These are phyloP conservation scores for Chrysogorgia sp. DNA, from an alignment of 92 coral and sea anemone species.

Conservation along the genomic window DNA sequence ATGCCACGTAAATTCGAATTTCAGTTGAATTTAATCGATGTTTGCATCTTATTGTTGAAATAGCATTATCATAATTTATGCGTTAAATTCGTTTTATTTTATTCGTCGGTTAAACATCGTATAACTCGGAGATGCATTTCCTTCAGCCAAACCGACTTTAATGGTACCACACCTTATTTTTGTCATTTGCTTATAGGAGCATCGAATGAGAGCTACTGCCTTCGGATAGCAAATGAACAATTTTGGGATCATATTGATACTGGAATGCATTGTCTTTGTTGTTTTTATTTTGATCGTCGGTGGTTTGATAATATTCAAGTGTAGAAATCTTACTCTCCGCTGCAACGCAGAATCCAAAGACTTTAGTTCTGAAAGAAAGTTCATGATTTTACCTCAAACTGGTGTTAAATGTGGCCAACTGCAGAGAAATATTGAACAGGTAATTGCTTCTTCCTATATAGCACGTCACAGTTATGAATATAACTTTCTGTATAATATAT, in stretches of 20 bases:
- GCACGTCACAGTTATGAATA: not conserved
- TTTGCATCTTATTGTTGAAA: too few relatives aligned
- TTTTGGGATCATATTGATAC: conserved; percentile 18
- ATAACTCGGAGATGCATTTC: too few relatives aligned
- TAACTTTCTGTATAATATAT: not conserved
- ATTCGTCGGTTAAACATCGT: too few relatives aligned
- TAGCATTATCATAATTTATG: too few relatives aligned
- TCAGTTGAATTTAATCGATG: too few relatives aligned
- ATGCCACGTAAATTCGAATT: too few relatives aligned
- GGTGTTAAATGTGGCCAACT: conserved; percentile 5
- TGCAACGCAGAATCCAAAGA: not conserved
- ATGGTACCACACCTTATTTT: too few relatives aligned
- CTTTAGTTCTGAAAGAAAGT: not conserved
- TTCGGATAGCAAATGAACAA: conserved; percentile 30
- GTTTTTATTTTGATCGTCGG: conserved; percentile 13
- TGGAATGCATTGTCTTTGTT: conserved; percentile 36
- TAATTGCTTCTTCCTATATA: too few relatives aligned
- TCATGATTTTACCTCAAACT: conserved; percentile 20
- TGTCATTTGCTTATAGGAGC: too few relatives aligned
- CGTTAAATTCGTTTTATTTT: too few relatives aligned
- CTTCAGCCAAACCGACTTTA: too few relatives aligned
- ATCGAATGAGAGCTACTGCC: too few relatives aligned
- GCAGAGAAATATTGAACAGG: conserved; percentile 20
- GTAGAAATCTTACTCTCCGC: not conserved
- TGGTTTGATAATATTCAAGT: conserved; percentile 10